Base-by-base conservation (phyloP, 2,888 invertebrate genomes). In the Chrysolina americana region DNA sequence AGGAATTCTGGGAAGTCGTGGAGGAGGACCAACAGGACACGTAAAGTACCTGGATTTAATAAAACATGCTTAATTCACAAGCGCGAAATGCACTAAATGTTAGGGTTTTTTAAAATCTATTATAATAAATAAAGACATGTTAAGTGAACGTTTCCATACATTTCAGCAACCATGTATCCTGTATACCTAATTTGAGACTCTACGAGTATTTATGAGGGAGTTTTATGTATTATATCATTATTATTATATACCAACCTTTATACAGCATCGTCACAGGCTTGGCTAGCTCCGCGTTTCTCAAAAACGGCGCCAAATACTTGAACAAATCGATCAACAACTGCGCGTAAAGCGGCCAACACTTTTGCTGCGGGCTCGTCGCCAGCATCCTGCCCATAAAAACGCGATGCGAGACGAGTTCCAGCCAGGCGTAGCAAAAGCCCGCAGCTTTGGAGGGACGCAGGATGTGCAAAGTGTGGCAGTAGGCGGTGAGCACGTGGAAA, bases 1-100 rank as follows among this genome's bases (percentile, higher is more conserved):
- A 99, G 91, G 88, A 99, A 98, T 89, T 99, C 99, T 0, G 99
- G 99, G 88, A 99, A 99, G 87, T 99, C 99, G 87, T 99, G 99
- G 13, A 99, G 91, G 41, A 99, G 89, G 0, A 99, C 98, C 50
- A 99, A 90, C 68, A 99, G 90, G 10, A 99, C 97, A 78, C 98
- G 93, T 44, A 75, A 56, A 10, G 70, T 72, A 59, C 56, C 36
- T 36, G 36, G 36, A 36, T 36, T 36, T 36, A 6, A 36, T 36
- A 8, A 0, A 8, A 36, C 0, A 36, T 4, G 36, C 36, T 36
- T 36, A 4, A 36, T 36, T 36, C 4, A 36, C 36, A 36, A 36
- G 36, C 8, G 8, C 8, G 8, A 8, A 6, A 36, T 6, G 3
- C 36, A 36, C 36, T 36, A 8, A 36, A 36, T 36, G 1, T 47